These are phyloP conservation scores for Pseudomyrmex gracilis DNA, from an alignment of 1,140 invertebrate genomes.

Conservation along the genomic window DNA sequence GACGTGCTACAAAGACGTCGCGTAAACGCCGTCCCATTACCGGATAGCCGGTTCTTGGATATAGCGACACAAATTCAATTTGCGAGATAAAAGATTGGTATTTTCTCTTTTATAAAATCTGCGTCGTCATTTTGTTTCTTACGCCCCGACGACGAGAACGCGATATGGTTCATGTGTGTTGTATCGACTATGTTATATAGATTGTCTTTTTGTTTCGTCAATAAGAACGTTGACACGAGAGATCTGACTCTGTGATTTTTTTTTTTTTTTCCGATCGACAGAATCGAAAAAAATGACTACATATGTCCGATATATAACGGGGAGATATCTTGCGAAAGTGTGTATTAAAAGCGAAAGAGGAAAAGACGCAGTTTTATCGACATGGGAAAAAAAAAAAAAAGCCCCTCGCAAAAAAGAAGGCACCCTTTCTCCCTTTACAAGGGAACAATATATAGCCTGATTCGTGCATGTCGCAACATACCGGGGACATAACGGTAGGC, in stretches of 20 bases:
- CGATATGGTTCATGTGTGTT: too few species aligned
- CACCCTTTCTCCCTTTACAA: neutral
- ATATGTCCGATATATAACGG: neutral
- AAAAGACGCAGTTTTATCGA: neutral
- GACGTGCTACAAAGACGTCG: conserved; percentile 44
- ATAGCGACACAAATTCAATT: conserved; percentile 1
- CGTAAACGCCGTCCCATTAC: conserved; percentile 42
- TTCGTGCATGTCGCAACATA: conserved; percentile 75
- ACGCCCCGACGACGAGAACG: too few species aligned
- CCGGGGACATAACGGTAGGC: conserved; percentile 83
- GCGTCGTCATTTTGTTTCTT: too few species aligned
- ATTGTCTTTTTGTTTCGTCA: too few species aligned
- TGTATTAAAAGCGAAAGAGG: neutral
- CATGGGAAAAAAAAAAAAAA: conserved; percentile 8
- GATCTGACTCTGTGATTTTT: neutral
- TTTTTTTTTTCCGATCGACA: neutral
- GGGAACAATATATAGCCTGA: conserved; percentile 26
- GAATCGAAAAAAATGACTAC: neutral
- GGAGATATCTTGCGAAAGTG: neutral
- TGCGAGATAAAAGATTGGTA: neutral
- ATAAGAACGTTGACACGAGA: too few species aligned
- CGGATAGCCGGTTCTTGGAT: conserved; percentile 27
- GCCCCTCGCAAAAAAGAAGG: neutral
- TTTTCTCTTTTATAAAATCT: too few species aligned
- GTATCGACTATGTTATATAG: too few species aligned